A percentile compares a stretch with the other conserved stretches of the same genome.
These are phyloP conservation scores for Mycetomoellerius zeteki DNA, from an alignment of 1,140 invertebrate species.

Conservation along the genomic window DNA sequence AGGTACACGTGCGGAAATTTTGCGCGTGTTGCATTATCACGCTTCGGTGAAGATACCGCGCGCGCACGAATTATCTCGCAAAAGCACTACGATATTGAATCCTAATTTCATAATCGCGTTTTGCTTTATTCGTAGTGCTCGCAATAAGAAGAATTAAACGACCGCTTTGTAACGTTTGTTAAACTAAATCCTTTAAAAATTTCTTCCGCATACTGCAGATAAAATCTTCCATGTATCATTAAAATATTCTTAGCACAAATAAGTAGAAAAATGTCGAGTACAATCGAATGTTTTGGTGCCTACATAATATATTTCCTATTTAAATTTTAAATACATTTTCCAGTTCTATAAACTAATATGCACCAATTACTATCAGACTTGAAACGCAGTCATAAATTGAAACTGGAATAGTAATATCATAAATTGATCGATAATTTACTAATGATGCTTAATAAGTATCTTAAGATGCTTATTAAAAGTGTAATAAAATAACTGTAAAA, in stretches of 20 bases:
- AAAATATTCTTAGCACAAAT: background rate
- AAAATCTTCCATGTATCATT: background rate
- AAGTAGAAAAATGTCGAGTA: too few species aligned
- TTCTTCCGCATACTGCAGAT: background rate
- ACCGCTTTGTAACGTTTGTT: background rate
- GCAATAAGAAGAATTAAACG: constrained; percentile 37
- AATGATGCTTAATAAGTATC: too few species aligned
- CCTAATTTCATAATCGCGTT: constrained; percentile 31
- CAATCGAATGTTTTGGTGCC: too few species aligned
- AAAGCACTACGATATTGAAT: background rate
- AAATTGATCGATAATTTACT: too few species aligned
- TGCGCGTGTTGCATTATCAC: constrained; percentile 31
- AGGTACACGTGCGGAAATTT: constrained; percentile 39
- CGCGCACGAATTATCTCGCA: constrained; percentile 7
- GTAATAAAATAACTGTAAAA: too few species aligned
- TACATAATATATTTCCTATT: too few species aligned
- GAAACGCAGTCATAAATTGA: too few species aligned
- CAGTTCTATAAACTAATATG: too few species aligned
- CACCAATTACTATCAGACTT: too few species aligned
- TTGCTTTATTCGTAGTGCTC: background rate
- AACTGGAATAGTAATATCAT: too few species aligned
- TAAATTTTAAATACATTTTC: too few species aligned
- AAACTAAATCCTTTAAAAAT: background rate
- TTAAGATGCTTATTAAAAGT: too few species aligned
- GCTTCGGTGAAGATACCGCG: constrained; percentile 21